Conservation (phyloP, 2,113 vertebrate species). For the Dicrurus megarhynchus region DNA sequence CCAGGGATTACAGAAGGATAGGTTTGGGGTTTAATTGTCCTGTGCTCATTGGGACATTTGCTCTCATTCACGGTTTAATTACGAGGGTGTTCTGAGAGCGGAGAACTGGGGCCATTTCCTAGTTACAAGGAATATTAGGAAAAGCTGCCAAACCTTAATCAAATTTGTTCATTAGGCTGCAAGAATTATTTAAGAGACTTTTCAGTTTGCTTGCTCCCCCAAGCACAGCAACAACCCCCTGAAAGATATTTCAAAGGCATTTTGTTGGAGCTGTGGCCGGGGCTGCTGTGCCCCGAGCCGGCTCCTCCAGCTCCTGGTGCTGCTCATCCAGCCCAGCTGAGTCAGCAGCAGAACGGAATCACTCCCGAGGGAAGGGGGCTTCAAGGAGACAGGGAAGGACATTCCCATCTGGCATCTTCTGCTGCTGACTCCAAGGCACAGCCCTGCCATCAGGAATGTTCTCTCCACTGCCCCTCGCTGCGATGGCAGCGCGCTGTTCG, state of each 20-base stretch:
- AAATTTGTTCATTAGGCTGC: constrained; percentile 33
- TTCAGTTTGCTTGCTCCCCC: neutral
- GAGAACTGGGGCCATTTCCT: neutral
- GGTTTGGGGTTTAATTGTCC: neutral
- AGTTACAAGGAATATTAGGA: neutral
- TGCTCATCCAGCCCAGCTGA: neutral
- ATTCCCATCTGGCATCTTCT: neutral
- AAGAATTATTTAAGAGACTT: neutral
- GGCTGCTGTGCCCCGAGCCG: neutral
- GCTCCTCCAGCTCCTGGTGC: neutral
- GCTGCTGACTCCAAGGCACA: rapidly evolving
- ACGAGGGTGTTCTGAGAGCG: neutral
- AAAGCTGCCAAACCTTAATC: constrained; percentile 47
- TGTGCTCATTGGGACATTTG: neutral
- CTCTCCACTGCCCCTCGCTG: neutral
- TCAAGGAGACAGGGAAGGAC: constrained; percentile 3
- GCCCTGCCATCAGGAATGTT: rapidly evolving
- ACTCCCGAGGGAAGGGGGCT: neutral
- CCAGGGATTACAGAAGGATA: neutral
- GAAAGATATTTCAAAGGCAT: neutral
- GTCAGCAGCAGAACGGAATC: neutral
- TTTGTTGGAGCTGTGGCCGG: neutral
- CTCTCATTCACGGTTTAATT: neutral
- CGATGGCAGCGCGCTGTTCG: rapidly evolving
- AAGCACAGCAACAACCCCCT: neutral